Conservation (phyloP, 2,113 vertebrate species). For the Azemiops feae region DNA sequence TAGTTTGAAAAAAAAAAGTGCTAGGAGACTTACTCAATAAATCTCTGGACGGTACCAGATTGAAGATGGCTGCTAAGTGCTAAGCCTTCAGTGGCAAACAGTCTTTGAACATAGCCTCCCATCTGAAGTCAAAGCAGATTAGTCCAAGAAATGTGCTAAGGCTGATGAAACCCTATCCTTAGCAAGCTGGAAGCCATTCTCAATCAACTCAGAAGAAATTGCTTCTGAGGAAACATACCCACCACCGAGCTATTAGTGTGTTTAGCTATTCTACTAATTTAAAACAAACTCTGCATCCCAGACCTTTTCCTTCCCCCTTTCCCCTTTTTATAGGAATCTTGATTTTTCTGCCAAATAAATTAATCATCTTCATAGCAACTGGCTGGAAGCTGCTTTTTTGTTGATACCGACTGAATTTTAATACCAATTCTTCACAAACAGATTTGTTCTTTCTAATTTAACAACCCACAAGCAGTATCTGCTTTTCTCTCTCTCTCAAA, state of each 20-base stretch:
- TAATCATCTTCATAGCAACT: constrained; percentile 1
- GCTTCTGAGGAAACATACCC: not conserved
- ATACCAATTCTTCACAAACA: constrained; percentile 6
- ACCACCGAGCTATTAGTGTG: not conserved
- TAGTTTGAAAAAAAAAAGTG: not conserved
- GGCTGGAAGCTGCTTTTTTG: not conserved
- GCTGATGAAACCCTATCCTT: not conserved
- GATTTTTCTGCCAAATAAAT: constrained; percentile 13
- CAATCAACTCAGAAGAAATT: not conserved
- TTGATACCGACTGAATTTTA: constrained; percentile 5
- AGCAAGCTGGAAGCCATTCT: not conserved
- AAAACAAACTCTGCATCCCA: not conserved
- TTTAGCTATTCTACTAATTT: not conserved
- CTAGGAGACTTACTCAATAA: not conserved
- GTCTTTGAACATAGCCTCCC: not conserved
- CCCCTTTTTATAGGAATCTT: not conserved
- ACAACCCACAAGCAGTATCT: not conserved
- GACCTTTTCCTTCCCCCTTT: not conserved
- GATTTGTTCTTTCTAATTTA: constrained; percentile 8
- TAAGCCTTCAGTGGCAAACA: not conserved
- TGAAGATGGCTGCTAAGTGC: not conserved
- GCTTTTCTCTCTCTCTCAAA: not conserved
- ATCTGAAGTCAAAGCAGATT: not conserved
- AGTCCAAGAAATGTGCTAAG: not conserved
- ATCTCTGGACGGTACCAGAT: not conserved